These are phyloP conservation scores for Crotalus viridis DNA, from an alignment of 2,113 vertebrate species.

Conservation along the genomic window DNA sequence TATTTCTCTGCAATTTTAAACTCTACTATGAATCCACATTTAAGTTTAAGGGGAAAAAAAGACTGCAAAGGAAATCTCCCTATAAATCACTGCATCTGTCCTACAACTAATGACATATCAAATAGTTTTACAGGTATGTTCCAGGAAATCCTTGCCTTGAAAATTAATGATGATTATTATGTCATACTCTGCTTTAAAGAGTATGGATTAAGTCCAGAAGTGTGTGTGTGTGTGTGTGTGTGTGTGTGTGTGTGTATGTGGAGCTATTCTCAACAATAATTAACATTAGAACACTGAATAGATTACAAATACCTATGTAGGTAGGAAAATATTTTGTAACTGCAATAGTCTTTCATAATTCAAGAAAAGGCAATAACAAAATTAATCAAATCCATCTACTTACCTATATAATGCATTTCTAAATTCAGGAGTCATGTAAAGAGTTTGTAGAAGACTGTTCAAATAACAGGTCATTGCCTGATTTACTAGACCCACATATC, in stretches of 20 bases:
- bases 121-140: background rate
- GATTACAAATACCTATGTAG: background rate
- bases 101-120: background rate
- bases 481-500: constrained; percentile 97
- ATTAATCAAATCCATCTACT: constrained; percentile 64
- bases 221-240: too few species aligned
- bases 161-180: background rate
- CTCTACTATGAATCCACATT: too few species aligned
- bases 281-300: background rate
- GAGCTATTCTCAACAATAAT: background rate
- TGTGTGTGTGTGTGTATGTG: background rate
- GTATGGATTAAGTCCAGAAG: background rate
- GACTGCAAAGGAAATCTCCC: background rate
- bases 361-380: background rate
- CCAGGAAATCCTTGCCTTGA: background rate
- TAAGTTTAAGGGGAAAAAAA: background rate
- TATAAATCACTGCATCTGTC: background rate
- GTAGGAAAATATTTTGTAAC: background rate
- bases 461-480: constrained; percentile 99
- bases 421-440: constrained; percentile 99
- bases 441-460: constrained; percentile 96
- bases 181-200: background rate
- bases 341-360: background rate
- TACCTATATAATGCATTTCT: constrained; percentile 98
- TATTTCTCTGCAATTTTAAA: background rate